These are phyloP conservation scores for Epinotia brunnichana DNA, from an alignment of 2,888 invertebrate species.

Conservation along the genomic window DNA sequence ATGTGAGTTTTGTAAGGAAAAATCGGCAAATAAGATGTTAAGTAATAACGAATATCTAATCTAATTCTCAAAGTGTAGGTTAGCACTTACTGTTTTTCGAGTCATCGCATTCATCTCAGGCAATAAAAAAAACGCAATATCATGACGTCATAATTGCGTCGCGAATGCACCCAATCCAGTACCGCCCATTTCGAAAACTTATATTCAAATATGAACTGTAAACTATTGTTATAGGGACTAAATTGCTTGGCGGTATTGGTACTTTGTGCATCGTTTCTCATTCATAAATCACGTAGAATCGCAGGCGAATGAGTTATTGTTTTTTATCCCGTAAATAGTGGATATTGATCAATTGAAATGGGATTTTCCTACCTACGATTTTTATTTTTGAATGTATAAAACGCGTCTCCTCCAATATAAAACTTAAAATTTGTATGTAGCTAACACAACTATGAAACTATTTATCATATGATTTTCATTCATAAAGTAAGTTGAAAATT, in stretches of 20 bases:
- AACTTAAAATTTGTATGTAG: too few relatives aligned
- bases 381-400: slow-evolving; percentile 16
- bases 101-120: slow-evolving; percentile 19
- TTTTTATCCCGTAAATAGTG: slow-evolving; percentile 44
- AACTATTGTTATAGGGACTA: slow-evolving; percentile 3
- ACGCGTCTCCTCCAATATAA: too few relatives aligned
- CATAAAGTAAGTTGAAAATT: too few relatives aligned
- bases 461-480: too few relatives aligned
- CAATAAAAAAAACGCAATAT: slow-evolving; percentile 33
- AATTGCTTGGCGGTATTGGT: slow-evolving; percentile 6
- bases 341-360: slow-evolving; percentile 41
- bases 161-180: slow-evolving; percentile 40
- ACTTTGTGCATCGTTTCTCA: slow-evolving; percentile 24
- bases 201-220: slow-evolving; percentile 25
- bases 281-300: slow-evolving; percentile 40
- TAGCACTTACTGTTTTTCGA: not conserved
- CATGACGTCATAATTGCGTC: slow-evolving; percentile 38
- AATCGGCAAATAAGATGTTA: too few relatives aligned
- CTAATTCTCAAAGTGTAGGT: not conserved
- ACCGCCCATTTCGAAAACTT: slow-evolving; percentile 22
- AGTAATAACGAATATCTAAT: too few relatives aligned
- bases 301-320: slow-evolving; percentile 43
- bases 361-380: slow-evolving; percentile 25
- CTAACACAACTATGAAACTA: too few relatives aligned
- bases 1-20: too few relatives aligned